phyloP scores from a whole-genome alignment of 2,888 invertebrate genomes.

The Blastobasis lacticolella region DNA sequence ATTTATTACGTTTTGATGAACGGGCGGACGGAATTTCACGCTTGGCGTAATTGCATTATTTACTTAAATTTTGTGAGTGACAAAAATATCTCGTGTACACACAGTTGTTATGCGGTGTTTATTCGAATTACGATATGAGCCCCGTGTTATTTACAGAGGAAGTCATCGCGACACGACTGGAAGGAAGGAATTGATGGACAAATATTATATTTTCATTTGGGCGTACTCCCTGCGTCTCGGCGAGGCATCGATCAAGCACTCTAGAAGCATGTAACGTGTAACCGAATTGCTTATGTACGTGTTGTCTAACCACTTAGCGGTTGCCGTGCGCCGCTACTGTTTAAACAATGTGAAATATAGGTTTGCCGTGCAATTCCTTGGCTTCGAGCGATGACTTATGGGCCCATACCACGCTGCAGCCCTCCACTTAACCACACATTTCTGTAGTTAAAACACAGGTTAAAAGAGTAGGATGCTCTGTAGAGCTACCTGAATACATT shows the following conservation, averaged over 20 bases:
- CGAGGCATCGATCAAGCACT: constrained; percentile 17
- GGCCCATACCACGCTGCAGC: constrained; percentile 35
- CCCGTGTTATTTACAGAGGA: no score
- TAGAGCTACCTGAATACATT: constrained; percentile 32
- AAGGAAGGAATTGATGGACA: constrained; percentile 5
- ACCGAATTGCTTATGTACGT: constrained; percentile 3
- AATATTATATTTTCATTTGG: constrained; percentile 6
- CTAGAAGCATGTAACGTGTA: constrained; percentile 2
- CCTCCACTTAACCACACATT: constrained; percentile 55
- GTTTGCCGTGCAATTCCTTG: constrained; percentile 31
- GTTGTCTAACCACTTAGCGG: constrained; percentile 12
- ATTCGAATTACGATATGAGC: no score
- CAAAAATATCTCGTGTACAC: no score
- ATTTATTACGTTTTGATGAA: no score
- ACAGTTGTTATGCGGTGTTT: no score
- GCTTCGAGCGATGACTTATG: constrained; percentile 51
- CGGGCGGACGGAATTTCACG: no score
- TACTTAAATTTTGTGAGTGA: no score
- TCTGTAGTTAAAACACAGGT: constrained; percentile 51
- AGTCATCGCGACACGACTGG: background rate
- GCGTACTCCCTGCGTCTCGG: no score
- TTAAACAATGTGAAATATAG: constrained; percentile 44
- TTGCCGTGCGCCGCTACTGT: constrained; percentile 29
- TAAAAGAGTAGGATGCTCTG: constrained; percentile 1
- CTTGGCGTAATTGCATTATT: no score